A percentile compares a stretch with the other conserved stretches of the same genome.
Evolutionary conservation across 2,797 vertebrate species (phyloP).

Genomic region (Todus mexicanus): DNA sequence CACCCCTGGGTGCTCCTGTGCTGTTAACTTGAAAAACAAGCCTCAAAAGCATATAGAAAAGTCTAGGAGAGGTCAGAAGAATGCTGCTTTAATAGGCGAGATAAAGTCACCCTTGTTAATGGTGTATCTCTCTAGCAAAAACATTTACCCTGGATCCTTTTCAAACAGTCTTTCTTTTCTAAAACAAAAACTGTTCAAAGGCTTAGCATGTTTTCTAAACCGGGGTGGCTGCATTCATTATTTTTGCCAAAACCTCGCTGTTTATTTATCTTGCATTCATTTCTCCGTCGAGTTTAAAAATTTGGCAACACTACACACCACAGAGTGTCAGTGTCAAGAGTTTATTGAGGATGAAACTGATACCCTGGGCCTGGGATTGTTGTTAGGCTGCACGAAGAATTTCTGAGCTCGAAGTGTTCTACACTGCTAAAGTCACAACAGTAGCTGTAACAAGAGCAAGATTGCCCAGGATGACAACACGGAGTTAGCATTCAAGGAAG

Average conservation of each 20-base stretch:
- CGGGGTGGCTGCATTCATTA: conserved; percentile 29
- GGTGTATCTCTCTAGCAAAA: conserved; percentile 45
- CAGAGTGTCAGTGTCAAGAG: not conserved
- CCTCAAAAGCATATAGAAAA: not conserved
- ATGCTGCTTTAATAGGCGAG: not conserved
- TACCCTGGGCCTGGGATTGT: not conserved
- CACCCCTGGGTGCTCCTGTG: not conserved
- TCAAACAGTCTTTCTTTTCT: conserved; percentile 48
- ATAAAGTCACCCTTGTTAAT: conserved; percentile 42
- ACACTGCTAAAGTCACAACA: not conserved
- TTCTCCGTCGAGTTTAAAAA: conserved; percentile 11
- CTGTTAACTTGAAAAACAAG: conserved; percentile 1
- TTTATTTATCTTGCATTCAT: conserved; percentile 56
- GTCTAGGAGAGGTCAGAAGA: conserved; percentile 25
- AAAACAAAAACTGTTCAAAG: conserved; percentile 54
- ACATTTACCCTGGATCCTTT: conserved; percentile 69
- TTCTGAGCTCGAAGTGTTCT: not conserved
- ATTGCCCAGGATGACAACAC: not conserved
- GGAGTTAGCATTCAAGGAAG: not conserved
- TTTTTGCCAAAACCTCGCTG: conserved; percentile 37
- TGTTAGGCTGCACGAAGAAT: not conserved
- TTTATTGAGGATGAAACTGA: not conserved
- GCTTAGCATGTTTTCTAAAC: conserved; percentile 57
- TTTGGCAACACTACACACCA: conserved; percentile 21
- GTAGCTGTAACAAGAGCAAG: not conserved